Conservation (phyloP, 1,140 invertebrate genomes). For the Epicauta chinensis region DNA sequence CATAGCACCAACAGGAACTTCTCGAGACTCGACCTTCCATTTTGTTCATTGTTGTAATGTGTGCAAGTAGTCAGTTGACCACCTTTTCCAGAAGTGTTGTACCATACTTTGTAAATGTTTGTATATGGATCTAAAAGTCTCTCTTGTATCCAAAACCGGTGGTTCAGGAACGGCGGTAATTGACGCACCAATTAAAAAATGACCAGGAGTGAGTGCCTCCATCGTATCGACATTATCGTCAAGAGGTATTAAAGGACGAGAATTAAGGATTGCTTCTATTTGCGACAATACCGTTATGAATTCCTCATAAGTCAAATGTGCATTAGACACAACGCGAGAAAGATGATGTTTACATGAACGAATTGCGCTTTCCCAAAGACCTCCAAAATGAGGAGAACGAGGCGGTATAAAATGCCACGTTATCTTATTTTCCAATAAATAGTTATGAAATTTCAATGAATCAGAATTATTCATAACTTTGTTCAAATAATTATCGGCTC, state of each 20-base stretch:
- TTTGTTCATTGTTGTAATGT: constrained; percentile 31
- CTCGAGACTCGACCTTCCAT: constrained; percentile 21
- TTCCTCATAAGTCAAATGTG: constrained; percentile 17
- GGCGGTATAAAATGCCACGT: constrained; percentile 18
- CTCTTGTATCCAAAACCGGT: constrained; percentile 9
- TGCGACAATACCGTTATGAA: constrained; percentile 5
- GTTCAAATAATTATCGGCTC: constrained; percentile 2
- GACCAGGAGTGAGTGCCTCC: constrained; percentile 29
- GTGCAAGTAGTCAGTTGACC: constrained; percentile 34
- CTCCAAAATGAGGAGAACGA: constrained; percentile 17
- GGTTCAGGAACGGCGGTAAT: constrained; percentile 32
- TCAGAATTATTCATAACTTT: background rate
- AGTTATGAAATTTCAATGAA: background rate
- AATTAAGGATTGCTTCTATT: constrained; percentile 40
- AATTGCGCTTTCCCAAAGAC: constrained; percentile 16
- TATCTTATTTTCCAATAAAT: constrained; percentile 12
- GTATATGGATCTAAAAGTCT: constrained; percentile 18
- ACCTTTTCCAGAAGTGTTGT: constrained; percentile 39
- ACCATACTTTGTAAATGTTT: constrained; percentile 28
- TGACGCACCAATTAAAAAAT: constrained; percentile 32
- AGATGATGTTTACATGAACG: constrained; percentile 15
- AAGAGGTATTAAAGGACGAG: constrained; percentile 31
- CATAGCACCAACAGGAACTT: constrained; percentile 25
- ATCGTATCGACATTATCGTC: constrained; percentile 21
- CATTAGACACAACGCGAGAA: constrained; percentile 8